Evolutionary conservation across 2,797 vertebrate genomes (phyloP).

Genomic region (Sitta carolinensis): DNA sequence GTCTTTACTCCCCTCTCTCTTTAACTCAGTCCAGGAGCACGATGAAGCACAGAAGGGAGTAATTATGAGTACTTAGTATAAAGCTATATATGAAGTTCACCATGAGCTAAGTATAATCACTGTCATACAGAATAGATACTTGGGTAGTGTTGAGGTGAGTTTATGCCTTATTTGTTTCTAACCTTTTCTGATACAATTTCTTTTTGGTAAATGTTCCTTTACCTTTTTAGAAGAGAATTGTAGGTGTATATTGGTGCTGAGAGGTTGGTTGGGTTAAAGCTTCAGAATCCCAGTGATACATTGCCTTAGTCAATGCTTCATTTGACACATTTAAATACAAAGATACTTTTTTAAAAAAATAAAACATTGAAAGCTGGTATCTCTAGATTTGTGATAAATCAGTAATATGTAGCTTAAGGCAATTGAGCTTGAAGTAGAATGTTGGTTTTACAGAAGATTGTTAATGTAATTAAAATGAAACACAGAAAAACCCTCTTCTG

Average conservation of each 20-base stretch:
- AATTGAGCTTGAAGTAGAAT: background rate
- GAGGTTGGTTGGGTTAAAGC: background rate
- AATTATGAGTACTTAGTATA: constrained; percentile 67
- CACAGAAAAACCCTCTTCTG: background rate
- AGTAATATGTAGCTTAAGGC: background rate
- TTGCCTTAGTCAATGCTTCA: background rate
- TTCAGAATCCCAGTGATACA: background rate
- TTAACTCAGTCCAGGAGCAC: constrained; percentile 66
- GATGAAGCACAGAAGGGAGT: constrained; percentile 68
- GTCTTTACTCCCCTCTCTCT: background rate
- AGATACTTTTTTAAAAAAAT: background rate
- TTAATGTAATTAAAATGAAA: background rate
- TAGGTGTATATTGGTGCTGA: background rate
- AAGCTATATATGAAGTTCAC: constrained; percentile 58
- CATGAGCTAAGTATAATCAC: constrained; percentile 71
- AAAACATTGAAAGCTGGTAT: background rate
- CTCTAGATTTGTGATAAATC: background rate
- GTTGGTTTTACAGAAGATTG: background rate
- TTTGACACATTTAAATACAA: background rate
- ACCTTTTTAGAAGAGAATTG: background rate
- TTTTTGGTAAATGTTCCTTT: background rate
- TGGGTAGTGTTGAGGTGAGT: constrained; percentile 72
- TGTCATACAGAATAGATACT: constrained; percentile 65
- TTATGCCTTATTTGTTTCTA: constrained; percentile 1
- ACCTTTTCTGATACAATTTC: background rate